These are phyloP conservation scores for Pica pica DNA, from an alignment of 2,113 vertebrate species.

Conservation along the genomic window DNA sequence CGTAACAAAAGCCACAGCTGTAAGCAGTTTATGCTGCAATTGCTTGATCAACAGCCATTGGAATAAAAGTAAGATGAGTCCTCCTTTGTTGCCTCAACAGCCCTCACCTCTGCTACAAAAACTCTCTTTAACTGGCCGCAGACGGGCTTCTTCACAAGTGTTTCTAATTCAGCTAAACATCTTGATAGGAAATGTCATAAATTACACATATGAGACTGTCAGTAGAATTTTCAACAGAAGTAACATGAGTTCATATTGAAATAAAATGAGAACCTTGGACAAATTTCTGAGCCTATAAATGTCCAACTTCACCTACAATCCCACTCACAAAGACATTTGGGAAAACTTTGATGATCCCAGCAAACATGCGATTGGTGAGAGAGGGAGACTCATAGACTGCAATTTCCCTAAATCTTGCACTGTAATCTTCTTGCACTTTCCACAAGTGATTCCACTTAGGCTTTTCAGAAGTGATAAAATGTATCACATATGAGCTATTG, in stretches of 20 bases:
- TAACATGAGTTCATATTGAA: slow-evolving; percentile 63
- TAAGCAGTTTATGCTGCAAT: slow-evolving; percentile 69
- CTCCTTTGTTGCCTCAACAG: slow-evolving; percentile 5
- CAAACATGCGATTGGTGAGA: neutral
- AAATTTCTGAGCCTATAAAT: slow-evolving; percentile 55
- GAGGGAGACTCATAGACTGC: neutral
- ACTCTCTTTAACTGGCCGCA: slow-evolving; percentile 54
- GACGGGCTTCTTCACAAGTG: slow-evolving; percentile 66
- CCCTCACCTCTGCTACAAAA: slow-evolving; percentile 40
- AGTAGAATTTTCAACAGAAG: slow-evolving; percentile 69
- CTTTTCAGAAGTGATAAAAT: slow-evolving; percentile 37
- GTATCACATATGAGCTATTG: slow-evolving; percentile 25
- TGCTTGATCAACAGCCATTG: slow-evolving; percentile 57
- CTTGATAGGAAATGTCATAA: slow-evolving; percentile 77
- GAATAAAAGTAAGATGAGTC: slow-evolving; percentile 49
- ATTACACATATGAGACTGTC: slow-evolving; percentile 67
- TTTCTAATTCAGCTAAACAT: slow-evolving; percentile 76
- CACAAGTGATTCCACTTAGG: slow-evolving; percentile 24
- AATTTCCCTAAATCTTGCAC: neutral
- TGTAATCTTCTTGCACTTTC: neutral
- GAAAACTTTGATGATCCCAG: slow-evolving; percentile 11
- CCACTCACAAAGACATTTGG: neutral
- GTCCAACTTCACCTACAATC: slow-evolving; percentile 47
- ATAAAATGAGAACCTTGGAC: slow-evolving; percentile 66
- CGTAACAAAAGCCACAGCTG: slow-evolving; percentile 57